A percentile compares a stretch with the other conserved stretches of the same genome.
Evolutionary conservation across 2,797 vertebrate genomes (phyloP).

Genomic region (Chlorospingus flavigularis): DNA sequence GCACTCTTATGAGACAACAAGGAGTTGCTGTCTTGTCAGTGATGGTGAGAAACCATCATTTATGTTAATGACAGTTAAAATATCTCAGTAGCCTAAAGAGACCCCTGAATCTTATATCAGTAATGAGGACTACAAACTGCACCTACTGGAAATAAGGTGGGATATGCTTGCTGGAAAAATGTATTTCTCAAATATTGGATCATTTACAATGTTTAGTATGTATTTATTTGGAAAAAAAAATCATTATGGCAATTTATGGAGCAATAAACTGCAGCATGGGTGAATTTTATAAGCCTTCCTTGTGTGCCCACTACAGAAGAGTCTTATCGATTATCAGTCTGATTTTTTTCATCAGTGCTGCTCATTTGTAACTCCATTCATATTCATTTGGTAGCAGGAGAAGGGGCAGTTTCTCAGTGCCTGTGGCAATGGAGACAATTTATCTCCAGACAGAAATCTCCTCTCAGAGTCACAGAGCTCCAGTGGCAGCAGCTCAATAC

Average conservation of each 20-base stretch:
- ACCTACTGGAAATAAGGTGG: neutral
- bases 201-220: neutral
- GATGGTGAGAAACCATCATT: neutral
- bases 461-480: neutral
- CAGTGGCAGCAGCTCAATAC: neutral
- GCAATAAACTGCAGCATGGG: neutral
- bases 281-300: neutral
- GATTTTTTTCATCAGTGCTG: neutral
- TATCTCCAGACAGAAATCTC: neutral
- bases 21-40: neutral
- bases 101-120: neutral
- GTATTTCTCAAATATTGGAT: neutral
- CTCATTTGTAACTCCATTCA: slow-evolving; percentile 10
- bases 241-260: neutral
- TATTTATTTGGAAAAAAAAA: neutral
- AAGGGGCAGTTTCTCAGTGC: neutral
- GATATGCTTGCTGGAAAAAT: neutral
- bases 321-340: neutral
- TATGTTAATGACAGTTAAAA: neutral
- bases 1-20: neutral
- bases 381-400: neutral
- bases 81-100: neutral
- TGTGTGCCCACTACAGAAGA: neutral
- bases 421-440: neutral
- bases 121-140: neutral